These are phyloP conservation scores for Plutomurus gul DNA, from an alignment of 1,140 invertebrate species.

Conservation along the genomic window DNA sequence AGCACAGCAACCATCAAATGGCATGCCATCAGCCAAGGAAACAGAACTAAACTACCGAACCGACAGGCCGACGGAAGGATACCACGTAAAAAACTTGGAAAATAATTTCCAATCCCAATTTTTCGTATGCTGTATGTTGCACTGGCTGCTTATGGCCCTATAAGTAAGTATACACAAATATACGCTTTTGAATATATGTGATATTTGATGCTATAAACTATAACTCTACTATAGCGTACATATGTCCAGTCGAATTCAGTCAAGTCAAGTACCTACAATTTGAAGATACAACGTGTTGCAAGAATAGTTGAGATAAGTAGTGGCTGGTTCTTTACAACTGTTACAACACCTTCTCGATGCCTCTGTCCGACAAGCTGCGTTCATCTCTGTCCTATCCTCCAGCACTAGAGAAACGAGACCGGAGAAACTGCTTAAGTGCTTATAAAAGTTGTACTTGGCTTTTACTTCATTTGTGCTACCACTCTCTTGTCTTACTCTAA, in stretches of 20 bases:
- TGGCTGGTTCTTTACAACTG: background rate
- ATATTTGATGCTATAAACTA: too few relatives aligned
- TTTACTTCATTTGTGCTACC: background rate
- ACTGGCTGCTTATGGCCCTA: too few relatives aligned
- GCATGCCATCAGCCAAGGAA: background rate
- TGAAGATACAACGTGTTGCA: background rate
- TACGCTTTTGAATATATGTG: too few relatives aligned
- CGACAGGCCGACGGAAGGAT: background rate
- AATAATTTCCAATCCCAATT: background rate
- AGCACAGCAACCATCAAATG: background rate
- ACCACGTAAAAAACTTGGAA: background rate
- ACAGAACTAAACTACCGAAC: background rate
- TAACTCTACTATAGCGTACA: too few relatives aligned
- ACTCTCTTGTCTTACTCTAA: constrained; percentile 9
- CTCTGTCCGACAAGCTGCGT: background rate
- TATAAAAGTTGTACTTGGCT: too few relatives aligned
- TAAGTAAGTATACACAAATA: too few relatives aligned
- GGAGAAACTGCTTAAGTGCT: too few relatives aligned
- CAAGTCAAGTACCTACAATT: too few relatives aligned
- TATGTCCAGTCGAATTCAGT: too few relatives aligned
- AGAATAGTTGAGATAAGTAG: constrained; percentile 1
- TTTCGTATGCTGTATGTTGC: too few relatives aligned
- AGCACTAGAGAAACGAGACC: background rate
- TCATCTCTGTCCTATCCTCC: background rate
- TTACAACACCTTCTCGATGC: background rate